Evolutionary conservation across 2,888 invertebrate genomes (phyloP).

Genomic region (Parapristionchus giblindavisi): DNA sequence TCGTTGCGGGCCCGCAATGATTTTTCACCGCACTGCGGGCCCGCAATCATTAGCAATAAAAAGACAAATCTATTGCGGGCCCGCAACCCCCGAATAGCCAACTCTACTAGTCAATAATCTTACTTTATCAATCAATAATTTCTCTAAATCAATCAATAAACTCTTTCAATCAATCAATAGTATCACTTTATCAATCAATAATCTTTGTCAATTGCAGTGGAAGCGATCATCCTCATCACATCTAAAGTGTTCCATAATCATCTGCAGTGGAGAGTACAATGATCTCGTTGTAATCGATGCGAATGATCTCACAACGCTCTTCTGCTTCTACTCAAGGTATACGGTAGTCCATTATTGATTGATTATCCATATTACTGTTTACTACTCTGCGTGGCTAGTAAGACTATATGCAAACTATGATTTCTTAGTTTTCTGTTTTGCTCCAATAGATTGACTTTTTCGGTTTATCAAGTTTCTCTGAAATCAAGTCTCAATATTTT

Average conservation of each 20-base stretch:
- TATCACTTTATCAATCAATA: no score
- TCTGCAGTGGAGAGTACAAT: slow-evolving; percentile 97
- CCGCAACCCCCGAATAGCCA: no score
- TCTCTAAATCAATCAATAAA: no score
- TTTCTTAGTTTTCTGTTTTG: background rate
- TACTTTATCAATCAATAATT: no score
- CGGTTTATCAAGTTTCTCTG: background rate
- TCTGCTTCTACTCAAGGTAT: slow-evolving; percentile 69
- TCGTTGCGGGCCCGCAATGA: no score
- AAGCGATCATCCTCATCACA: background rate
- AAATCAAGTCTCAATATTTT: slow-evolving; percentile 72
- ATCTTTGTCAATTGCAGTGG: background rate
- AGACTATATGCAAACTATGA: no score
- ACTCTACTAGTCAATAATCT: no score
- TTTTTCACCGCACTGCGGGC: no score
- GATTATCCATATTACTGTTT: slow-evolving; percentile 1
- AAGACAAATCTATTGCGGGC: no score
- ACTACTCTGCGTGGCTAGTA: no score
- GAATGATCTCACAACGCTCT: slow-evolving; percentile 88
- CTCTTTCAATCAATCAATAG: no score
- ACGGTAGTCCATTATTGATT: background rate
- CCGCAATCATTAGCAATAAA: no score
- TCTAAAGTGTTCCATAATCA: slow-evolving; percentile 76
- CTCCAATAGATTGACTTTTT: background rate
- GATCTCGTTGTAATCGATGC: slow-evolving; percentile 97